phyloP scores from a whole-genome alignment of 1,140 invertebrate genomes.

The Andrena cerasifolii region DNA sequence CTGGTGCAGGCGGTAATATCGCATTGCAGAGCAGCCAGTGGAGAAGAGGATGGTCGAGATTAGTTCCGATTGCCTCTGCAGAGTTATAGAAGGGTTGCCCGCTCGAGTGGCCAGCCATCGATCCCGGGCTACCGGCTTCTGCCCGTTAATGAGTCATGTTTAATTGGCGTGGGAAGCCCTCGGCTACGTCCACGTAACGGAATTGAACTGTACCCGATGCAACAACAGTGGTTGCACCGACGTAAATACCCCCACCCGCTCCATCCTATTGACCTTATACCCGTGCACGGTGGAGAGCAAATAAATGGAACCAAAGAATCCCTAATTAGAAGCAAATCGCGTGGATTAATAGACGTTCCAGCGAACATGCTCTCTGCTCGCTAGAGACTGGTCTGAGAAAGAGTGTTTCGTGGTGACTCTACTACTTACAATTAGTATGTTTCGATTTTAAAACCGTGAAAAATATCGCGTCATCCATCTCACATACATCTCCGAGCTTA shows the following conservation, averaged over 20 bases:
- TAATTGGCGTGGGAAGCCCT: slow-evolving; percentile 82
- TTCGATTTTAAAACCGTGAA: too few species aligned
- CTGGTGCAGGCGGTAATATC: slow-evolving; percentile 61
- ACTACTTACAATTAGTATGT: too few species aligned
- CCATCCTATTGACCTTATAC: slow-evolving; percentile 14
- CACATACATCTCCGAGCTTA: too few species aligned
- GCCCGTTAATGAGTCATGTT: slow-evolving; percentile 83
- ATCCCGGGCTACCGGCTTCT: slow-evolving; percentile 74
- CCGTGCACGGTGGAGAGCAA: slow-evolving; percentile 22
- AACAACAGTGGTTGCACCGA: slow-evolving; percentile 39
- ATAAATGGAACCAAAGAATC: slow-evolving; percentile 29
- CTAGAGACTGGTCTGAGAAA: too few species aligned
- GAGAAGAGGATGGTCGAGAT: slow-evolving; percentile 73
- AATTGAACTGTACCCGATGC: slow-evolving; percentile 73
- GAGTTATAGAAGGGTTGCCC: slow-evolving; percentile 76
- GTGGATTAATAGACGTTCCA: neutral
- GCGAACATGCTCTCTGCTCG: neutral
- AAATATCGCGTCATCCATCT: too few species aligned
- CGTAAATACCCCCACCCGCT: slow-evolving; percentile 29
- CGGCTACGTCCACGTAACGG: slow-evolving; percentile 78
- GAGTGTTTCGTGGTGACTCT: too few species aligned
- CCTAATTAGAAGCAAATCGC: slow-evolving; percentile 25
- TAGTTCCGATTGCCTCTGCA: slow-evolving; percentile 79
- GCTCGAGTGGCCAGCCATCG: slow-evolving; percentile 71
- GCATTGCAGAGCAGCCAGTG: slow-evolving; percentile 56